Conservation (phyloP, 2,797 vertebrate species). For the Phrynocephalus forsythii region DNA sequence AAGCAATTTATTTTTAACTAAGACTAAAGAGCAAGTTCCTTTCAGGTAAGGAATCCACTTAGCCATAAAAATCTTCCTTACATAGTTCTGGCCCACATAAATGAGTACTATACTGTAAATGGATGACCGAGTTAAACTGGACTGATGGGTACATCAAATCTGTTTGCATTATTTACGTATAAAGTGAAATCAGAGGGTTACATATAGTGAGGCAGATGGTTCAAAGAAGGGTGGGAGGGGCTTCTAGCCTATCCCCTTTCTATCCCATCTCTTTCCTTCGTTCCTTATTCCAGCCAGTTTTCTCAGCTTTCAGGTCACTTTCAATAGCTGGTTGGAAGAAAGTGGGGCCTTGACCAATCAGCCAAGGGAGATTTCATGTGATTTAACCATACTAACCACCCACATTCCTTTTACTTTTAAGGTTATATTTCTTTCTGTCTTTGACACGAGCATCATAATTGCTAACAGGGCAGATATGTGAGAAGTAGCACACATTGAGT, state of each 20-base stretch:
- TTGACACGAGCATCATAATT: background rate
- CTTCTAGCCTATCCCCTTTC: background rate
- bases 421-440: background rate
- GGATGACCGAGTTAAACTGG: background rate
- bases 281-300: background rate
- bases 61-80: background rate
- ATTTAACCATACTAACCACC: too few species aligned
- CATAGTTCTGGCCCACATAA: background rate
- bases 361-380: background rate
- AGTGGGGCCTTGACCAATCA: background rate
- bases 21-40: too few species aligned
- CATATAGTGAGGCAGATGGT: too few species aligned
- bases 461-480: background rate
- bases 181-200: background rate
- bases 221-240: background rate
- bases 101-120: background rate
- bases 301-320: background rate
- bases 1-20: background rate
- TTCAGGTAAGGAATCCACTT: background rate
- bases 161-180: background rate
- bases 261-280: background rate
- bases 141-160: background rate
- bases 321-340: too few species aligned
- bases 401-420: background rate
- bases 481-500: constrained; percentile 19